Base-by-base conservation (phyloP, 2,797 vertebrate species). In the Sebastiscus albofasciatus region DNA sequence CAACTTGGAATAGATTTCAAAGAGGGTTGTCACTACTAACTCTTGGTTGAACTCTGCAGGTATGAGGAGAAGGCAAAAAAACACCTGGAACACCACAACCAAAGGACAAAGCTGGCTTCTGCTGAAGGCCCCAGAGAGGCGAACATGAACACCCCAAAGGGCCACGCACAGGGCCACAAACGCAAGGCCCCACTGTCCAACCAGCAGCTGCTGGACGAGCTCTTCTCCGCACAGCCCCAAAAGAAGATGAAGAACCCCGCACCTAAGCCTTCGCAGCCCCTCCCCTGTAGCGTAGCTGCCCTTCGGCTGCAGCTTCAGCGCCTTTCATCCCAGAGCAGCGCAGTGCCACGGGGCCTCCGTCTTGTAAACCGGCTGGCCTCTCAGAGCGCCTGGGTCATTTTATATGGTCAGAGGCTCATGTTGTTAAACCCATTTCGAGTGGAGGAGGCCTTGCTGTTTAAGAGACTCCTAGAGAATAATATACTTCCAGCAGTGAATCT, bases 371-470 rank as follows among this genome's bases (percentile, higher is more conserved):
- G 92, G 34, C 96, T 97, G 92, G 96, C 95, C 90, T 96, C 97
- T 93, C 96, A 97, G 89, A 96, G 96, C 80, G 93, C 96, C 66
- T 99, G 98, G 98, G 89, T 98, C 80, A 85, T 97, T 91, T 94
- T 96, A 93, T 95, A 95, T 82, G 95, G 95, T 90, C 95, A 92
- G 89, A 96, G 96, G 67, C 90, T 99, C 11, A 95, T 94, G 95
- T 92, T 99, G 93, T 91, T 99, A 90, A 99, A 99, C 93, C 97
- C 97, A 1, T 98, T 97, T 80, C 96, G 98, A 89, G 93, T 97
- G 84, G 97, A 99, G 95, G 99, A 99, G 93, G 95, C 96, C 72
- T 94, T 99, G 90, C 96, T 99, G 29, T 96, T 95, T 95, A 96
- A 96, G 93, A 97, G 95, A 92, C 96, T 99, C 86, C 90, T 98